Evolutionary conservation across 2,113 vertebrate genomes (phyloP), one percentile per base, ranked within the genome.

Genomic region (Ceratotherium simum): DNA sequence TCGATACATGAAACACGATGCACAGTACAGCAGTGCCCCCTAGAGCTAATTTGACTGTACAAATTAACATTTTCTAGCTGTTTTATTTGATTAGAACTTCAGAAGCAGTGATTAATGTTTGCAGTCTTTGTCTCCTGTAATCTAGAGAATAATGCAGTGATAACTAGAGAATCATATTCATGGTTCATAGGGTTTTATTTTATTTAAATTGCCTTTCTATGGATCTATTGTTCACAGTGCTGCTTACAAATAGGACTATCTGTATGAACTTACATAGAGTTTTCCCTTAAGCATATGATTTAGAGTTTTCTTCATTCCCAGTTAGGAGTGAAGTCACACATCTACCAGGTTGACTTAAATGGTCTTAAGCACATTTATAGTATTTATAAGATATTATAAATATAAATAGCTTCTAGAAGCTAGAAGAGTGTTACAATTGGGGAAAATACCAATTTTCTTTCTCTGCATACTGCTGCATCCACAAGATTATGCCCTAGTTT

Each of bases 1-100:
- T 79, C 90, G 91, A 58, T 42, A 95, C 91, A 65, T 51, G 39
- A 2, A 12, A 83, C 12, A n/a, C 56, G 33, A 95, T 98, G 60
- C 17, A 78, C 39, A 62, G 98, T 98, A 78, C 98, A 67, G 96
- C 97, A 99, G 97, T 96, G 99, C 98, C 99, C 98, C 98, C 99
- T 99, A 96, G 97, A 98, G 99, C n/a, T 51, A 6, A 29, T 78
- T 78, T 13, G 36, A 14, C 16, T 79, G 83, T 81, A 64, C 31
- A 62, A 78, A 96, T 88, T 23, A 0, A 80, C 56, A 18, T 0
- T 0, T 13, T 94, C 25, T 64, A 90, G 60, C 56, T 89, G 16
- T 78, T 70, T 72, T 56, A 9, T 85, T 97, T 46, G 67, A 85
- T 83, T 90, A 91, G 46, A 60, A 97, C 42, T 95, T 81, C 62